Conservation (phyloP, 2,888 invertebrate species). For the Hymenopus coronatus region DNA sequence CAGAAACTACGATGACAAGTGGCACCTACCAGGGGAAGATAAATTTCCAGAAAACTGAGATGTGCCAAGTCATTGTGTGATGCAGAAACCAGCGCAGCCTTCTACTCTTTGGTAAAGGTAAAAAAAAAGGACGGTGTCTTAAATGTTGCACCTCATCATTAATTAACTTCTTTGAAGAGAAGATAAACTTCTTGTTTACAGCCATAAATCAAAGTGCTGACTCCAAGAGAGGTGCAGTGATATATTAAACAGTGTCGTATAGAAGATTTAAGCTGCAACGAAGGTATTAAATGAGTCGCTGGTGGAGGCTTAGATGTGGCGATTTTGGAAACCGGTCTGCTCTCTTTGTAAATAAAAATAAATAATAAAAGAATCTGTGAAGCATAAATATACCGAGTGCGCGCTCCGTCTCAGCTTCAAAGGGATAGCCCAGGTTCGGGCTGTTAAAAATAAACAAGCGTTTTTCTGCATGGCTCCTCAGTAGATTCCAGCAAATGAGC, state of each 20-base stretch:
- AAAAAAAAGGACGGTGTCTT: not conserved
- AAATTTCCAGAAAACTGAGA: not conserved
- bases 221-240: not conserved
- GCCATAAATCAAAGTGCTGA: not conserved
- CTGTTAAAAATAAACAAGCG: not conserved
- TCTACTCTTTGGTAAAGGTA: not conserved
- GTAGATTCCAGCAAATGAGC: not conserved
- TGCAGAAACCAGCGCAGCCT: not conserved
- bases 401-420: not conserved
- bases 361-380: not conserved
- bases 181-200: not conserved
- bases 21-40: not conserved
- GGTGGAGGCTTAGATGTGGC: not conserved
- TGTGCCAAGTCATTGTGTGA: not conserved
- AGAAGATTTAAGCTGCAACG: not conserved
- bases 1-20: not conserved
- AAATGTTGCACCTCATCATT: not conserved
- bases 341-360: not conserved
- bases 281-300: not conserved
- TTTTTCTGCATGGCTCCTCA: not conserved
- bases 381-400: not conserved
- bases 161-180: not conserved
- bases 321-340: not conserved
- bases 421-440: not conserved
- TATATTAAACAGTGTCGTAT: not conserved